Evolutionary conservation across 1,140 invertebrate species (phyloP), one percentile per base, ranked within the genome.

Genomic region (Bombus consobrinus): DNA sequence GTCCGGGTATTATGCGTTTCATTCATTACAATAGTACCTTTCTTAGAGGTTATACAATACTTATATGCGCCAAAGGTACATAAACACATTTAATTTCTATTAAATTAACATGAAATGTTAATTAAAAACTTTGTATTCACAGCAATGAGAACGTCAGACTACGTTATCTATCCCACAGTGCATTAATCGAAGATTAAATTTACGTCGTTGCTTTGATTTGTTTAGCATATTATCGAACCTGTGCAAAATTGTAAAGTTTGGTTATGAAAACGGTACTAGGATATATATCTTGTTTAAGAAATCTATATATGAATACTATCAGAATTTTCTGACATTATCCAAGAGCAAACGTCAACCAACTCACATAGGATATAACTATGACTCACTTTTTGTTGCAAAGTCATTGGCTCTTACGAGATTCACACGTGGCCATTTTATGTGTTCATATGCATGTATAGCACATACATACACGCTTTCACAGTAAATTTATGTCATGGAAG

Each of bases 341-440:
- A 32, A 71, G n/a, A 13, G 62, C 15, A 25, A 10, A 59, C 25
- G 6, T 47, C 25, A 37, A 4, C 57, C 25, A 28, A 84, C 32
- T 43, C 28, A n/a, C 34, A 22, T 25, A 5, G n/a, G 12, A 64
- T 53, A 32, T 57, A 28, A 83, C 3, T 53, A 15, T 57, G 34
- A 83, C 3, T 84, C 64, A 78, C 8, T 43, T 68, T 4, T 43
- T 83, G 28, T 68, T 78, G 47, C 75, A 25, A 71, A 84, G 75
- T 79, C 75, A 84, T 79, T 84, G 66, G 25, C 25, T 72, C 75
- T 43, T 39, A 75, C 32, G 4, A 47, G 53, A 59, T n/a, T 41
- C n/a, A 57, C 66, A 76, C 37, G 32, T 57, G n/a, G 28, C 64
- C 18, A 32, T 57, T 79, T 68, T 59, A 59, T 39, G 15, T 34